These are phyloP conservation scores for Parelbella ahira DNA, from an alignment of 2,888 invertebrate species.

Conservation along the genomic window DNA sequence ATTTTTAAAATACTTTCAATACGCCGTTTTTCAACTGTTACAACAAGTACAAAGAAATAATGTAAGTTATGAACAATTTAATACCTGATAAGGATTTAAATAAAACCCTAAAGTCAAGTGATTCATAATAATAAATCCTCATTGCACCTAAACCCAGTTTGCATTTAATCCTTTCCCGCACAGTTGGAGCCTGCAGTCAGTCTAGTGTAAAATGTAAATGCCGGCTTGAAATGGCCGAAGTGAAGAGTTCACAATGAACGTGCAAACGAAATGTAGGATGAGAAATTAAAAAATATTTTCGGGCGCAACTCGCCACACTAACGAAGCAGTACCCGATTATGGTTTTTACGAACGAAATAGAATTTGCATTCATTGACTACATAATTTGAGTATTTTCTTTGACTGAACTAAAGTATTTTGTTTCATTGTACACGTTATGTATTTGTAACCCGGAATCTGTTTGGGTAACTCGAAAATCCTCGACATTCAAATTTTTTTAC, in stretches of 20 bases:
- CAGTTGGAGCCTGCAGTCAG: slow-evolving; percentile 22
- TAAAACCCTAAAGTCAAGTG: no score
- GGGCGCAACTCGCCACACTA: slow-evolving; percentile 34
- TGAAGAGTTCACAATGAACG: slow-evolving; percentile 45
- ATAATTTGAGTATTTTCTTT: slow-evolving; percentile 12
- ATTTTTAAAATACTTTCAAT: no score
- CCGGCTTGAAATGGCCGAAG: slow-evolving; percentile 22
- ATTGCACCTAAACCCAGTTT: slow-evolving; percentile 23
- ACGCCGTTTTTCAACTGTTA: no score
- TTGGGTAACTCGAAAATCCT: background rate
- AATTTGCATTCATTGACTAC: slow-evolving; percentile 25
- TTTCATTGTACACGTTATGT: no score
- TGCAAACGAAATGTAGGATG: slow-evolving; percentile 50
- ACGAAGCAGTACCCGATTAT: slow-evolving; percentile 31
- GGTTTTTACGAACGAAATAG: slow-evolving; percentile 32
- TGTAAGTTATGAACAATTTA: no score
- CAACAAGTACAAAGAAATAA: no score
- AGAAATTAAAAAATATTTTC: slow-evolving; percentile 63
- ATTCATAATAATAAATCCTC: slow-evolving; percentile 19
- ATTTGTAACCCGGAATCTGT: no score
- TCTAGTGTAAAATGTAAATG: slow-evolving; percentile 25
- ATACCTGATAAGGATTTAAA: no score
- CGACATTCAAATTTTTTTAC: slow-evolving; percentile 3
- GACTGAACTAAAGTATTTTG: slow-evolving; percentile 11
- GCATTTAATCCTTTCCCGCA: slow-evolving; percentile 23